A percentile compares a stretch with the other conserved stretches of the same genome.
Conservation (phyloP, 2,113 vertebrate species). For the Hyaena hyaena region DNA sequence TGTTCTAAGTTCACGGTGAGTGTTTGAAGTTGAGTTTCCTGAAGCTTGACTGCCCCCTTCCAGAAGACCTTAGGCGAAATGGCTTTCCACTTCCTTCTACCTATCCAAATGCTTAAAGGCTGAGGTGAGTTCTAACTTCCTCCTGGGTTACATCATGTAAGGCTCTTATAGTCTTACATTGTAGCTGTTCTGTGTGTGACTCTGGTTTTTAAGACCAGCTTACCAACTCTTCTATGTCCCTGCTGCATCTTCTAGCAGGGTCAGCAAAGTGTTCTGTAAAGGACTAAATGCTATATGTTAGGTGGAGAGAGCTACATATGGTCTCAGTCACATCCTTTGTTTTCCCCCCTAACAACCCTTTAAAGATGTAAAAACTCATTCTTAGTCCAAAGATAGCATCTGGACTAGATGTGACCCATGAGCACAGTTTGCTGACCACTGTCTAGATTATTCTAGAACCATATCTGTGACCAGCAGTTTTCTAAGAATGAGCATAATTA, state of each 20-base stretch:
- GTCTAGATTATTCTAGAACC: not conserved
- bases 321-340: not conserved
- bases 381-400: not conserved
- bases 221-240: not conserved
- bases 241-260: not conserved
- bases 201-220: conserved; percentile 5
- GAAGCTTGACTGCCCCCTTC: not conserved
- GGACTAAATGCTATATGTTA: conserved; percentile 26
- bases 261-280: conserved; percentile 1
- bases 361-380: not conserved
- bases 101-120: not conserved
- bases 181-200: not conserved
- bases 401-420: not conserved
- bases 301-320: not conserved
- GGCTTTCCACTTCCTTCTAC: not conserved
- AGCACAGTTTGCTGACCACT: not conserved
- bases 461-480: not conserved
- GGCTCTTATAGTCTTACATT: not conserved
- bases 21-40: not conserved
- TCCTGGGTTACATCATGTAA: not conserved
- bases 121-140: not conserved
- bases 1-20: not conserved
- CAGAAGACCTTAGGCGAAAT: not conserved
- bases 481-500: not conserved
- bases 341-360: not conserved